Percentiles rank a stretch among this genome's conserved stretches.
These are phyloP conservation scores for Neomorphus geoffroyi DNA, from an alignment of 2,797 vertebrate genomes.

Conservation along the genomic window DNA sequence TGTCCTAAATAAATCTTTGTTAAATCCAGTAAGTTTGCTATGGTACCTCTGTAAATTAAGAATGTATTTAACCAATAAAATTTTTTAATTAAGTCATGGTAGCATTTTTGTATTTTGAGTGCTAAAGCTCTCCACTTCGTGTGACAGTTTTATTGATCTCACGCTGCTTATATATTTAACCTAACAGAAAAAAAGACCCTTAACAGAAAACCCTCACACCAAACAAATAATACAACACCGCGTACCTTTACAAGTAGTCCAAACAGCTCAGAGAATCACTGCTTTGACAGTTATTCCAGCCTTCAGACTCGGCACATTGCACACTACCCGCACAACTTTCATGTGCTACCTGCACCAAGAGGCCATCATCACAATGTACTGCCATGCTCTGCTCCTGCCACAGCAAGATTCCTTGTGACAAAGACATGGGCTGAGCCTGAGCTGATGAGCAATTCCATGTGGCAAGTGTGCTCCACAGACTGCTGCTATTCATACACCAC, in stretches of 20 bases:
- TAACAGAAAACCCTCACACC: too few species aligned
- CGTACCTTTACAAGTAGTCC: background rate
- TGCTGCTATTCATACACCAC: background rate
- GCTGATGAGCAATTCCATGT: fast-evolving
- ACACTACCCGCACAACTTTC: fast-evolving
- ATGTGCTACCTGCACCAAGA: background rate
- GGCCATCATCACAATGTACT: fast-evolving
- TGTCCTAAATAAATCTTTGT: slow-evolving; percentile 39
- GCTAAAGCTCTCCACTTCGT: background rate
- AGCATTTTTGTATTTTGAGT: background rate
- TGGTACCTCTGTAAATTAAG: slow-evolving; percentile 64
- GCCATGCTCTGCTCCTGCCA: background rate
- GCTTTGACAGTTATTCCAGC: background rate
- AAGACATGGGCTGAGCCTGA: too few species aligned
- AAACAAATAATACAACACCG: fast-evolving
- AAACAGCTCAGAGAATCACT: background rate
- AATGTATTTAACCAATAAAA: slow-evolving; percentile 72
- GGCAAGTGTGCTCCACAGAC: background rate
- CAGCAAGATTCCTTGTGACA: fast-evolving
- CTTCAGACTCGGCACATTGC: fast-evolving
- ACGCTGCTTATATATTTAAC: background rate
- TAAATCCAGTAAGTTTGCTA: slow-evolving; percentile 31
- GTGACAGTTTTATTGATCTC: background rate
- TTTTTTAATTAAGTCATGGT: slow-evolving; percentile 28
- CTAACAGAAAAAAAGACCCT: background rate